Conservation (phyloP, 1,140 invertebrate genomes). For the Meloidogyne chitwoodi region DNA sequence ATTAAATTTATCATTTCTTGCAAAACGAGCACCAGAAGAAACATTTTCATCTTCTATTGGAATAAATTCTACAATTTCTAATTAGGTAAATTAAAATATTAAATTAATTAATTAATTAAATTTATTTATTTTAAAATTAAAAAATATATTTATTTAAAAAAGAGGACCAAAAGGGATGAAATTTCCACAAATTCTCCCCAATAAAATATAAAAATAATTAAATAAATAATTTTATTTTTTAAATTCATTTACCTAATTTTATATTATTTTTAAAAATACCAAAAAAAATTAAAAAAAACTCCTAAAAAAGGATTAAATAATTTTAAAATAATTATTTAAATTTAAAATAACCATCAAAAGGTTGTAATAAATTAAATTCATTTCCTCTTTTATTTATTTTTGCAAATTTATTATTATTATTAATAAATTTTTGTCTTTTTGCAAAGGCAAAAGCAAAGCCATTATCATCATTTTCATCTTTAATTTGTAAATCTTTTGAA, state of each 20-base stretch:
- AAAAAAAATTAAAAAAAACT: too few relatives aligned
- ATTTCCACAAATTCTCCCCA: too few relatives aligned
- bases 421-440: too few relatives aligned
- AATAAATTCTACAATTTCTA: background rate
- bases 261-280: too few relatives aligned
- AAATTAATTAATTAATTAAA: too few relatives aligned
- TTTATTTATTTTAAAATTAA: too few relatives aligned
- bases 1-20: background rate
- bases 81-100: background rate
- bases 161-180: too few relatives aligned
- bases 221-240: too few relatives aligned
- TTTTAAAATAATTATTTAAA: background rate
- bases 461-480: background rate
- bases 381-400: background rate
- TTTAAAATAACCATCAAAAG: background rate
- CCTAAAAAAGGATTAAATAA: too few relatives aligned
- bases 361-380: background rate
- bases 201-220: too few relatives aligned
- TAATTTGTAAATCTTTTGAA: background rate
- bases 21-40: background rate
- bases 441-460: background rate
- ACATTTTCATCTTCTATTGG: background rate
- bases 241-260: too few relatives aligned
- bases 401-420: background rate
- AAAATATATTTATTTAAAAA: too few relatives aligned